These are phyloP conservation scores for Drosophila auraria DNA, from an alignment of 1,140 invertebrate genomes.

Conservation along the genomic window DNA sequence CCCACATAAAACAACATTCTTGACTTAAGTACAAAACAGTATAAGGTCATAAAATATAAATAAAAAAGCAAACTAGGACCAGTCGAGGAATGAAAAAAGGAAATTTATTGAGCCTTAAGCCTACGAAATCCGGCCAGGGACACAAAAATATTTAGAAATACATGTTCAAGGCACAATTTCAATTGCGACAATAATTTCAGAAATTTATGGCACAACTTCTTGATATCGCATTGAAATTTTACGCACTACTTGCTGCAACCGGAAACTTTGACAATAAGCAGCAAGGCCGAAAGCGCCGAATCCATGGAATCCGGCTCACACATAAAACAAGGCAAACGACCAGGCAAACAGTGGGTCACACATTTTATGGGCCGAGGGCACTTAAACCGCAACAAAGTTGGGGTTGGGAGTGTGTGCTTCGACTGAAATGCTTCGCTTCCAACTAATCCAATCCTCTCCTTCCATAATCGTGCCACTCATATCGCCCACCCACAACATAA, in stretches of 20 bases:
- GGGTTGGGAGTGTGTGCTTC: constrained; percentile 45
- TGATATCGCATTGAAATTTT: constrained; percentile 81
- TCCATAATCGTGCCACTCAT: background rate
- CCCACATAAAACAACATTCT: background rate
- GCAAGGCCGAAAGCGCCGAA: constrained; percentile 46
- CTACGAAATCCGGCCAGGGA: constrained; percentile 62
- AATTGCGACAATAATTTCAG: constrained; percentile 78
- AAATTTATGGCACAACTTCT: constrained; percentile 79
- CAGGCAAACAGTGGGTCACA: constrained; percentile 64
- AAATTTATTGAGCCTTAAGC: constrained; percentile 57
- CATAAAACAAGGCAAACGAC: constrained; percentile 74
- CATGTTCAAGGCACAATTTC: constrained; percentile 54
- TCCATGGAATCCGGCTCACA: constrained; percentile 32
- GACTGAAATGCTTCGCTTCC: constrained; percentile 9
- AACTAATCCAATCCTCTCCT: constrained; percentile 1
- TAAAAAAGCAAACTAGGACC: constrained; percentile 22
- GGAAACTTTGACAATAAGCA: constrained; percentile 61
- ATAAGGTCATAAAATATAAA: constrained; percentile 62
- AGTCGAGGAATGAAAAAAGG: constrained; percentile 11
- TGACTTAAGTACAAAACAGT: background rate
- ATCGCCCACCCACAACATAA: constrained; percentile 34
- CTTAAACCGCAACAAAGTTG: constrained; percentile 77
- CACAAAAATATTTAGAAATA: constrained; percentile 27
- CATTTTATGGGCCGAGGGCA: constrained; percentile 70
- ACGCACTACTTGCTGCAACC: constrained; percentile 78